These are phyloP conservation scores for Bombus terrestris DNA, from an alignment of 1,140 invertebrate genomes.

Conservation along the genomic window DNA sequence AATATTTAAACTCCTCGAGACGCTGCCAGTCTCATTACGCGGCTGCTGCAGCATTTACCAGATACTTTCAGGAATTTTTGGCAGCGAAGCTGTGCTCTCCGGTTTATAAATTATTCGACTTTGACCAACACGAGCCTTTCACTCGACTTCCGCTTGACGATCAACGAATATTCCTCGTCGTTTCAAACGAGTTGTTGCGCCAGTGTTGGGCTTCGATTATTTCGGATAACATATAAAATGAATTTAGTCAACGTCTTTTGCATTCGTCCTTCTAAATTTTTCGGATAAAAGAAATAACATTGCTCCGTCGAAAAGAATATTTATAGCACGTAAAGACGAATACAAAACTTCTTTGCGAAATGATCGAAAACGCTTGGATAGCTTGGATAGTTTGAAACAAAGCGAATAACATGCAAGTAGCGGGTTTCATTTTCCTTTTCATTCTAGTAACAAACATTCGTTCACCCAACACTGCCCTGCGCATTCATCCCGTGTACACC, in stretches of 20 bases:
- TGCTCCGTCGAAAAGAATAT: too few relatives aligned
- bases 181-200: background rate
- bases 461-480: background rate
- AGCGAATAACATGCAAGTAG: background rate
- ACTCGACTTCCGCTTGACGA: background rate
- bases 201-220: background rate
- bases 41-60: conserved; percentile 18
- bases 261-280: background rate
- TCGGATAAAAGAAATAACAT: background rate
- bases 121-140: conserved; percentile 25
- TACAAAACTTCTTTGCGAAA: too few relatives aligned
- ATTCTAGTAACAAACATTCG: background rate
- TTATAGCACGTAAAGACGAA: too few relatives aligned
- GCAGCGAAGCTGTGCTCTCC: conserved; percentile 28
- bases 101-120: conserved; percentile 33
- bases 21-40: conserved; percentile 32
- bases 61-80: conserved; percentile 46
- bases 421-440: too few relatives aligned
- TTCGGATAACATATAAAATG: background rate
- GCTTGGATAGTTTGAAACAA: too few relatives aligned
- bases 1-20: conserved; percentile 40
- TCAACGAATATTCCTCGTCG: conserved; percentile 33
- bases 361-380: too few relatives aligned
- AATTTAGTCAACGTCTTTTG: background rate
- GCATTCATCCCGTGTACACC: background rate